Evolutionary conservation across 1,140 invertebrate genomes (phyloP).

Genomic region (Leptoteleia sp.): DNA sequence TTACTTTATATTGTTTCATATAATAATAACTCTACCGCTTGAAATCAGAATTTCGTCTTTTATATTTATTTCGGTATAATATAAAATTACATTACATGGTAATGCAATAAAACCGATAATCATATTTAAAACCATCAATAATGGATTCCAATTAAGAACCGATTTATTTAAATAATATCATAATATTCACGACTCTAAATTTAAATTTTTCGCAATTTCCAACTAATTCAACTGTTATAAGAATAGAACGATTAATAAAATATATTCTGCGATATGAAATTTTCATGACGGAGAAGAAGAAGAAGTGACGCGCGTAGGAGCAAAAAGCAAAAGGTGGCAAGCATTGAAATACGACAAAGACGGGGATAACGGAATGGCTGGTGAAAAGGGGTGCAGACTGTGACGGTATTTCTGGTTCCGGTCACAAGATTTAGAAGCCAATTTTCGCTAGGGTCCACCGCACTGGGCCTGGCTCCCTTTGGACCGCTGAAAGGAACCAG

Average conservation of each 20-base stretch:
- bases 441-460: constrained; percentile 77
- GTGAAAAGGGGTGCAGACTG: constrained; percentile 45
- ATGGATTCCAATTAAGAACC: too few relatives aligned
- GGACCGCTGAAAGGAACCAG: constrained; percentile 55
- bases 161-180: too few relatives aligned
- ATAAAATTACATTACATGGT: too few relatives aligned
- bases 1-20: too few relatives aligned
- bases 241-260: constrained; percentile 23
- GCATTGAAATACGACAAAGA: constrained; percentile 51
- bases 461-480: constrained; percentile 56
- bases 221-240: background rate
- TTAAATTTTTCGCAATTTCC: too few relatives aligned
- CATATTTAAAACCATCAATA: too few relatives aligned
- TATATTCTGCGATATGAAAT: constrained; percentile 31
- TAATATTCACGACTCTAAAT: too few relatives aligned
- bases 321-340: constrained; percentile 47
- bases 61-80: too few relatives aligned
- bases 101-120: too few relatives aligned
- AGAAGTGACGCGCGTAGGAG: constrained; percentile 22
- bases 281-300: constrained; percentile 20
- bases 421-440: constrained; percentile 78
- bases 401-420: constrained; percentile 71
- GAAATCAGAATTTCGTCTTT: too few relatives aligned
- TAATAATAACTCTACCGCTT: too few relatives aligned
- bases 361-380: constrained; percentile 33